Conservation (phyloP, 2,113 vertebrate species). For the Corythaeola cristata region DNA sequence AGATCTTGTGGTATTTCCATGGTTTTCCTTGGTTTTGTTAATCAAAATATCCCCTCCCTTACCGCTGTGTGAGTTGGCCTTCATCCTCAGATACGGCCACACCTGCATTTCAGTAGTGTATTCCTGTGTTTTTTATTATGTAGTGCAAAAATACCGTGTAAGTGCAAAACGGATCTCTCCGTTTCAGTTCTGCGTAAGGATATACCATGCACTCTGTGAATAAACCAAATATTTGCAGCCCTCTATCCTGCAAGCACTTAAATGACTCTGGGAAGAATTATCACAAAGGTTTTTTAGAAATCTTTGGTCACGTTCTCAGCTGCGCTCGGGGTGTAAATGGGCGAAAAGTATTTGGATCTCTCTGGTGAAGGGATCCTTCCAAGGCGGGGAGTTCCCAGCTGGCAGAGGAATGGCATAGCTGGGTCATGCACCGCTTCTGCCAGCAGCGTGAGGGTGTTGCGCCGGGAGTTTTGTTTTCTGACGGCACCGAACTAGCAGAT, state of each 20-base stretch:
- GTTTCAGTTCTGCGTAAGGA: neutral
- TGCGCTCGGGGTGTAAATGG: neutral
- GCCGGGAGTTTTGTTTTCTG: constrained; percentile 2
- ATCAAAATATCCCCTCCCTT: constrained; percentile 23
- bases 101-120: neutral
- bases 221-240: neutral
- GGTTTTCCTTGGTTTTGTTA: constrained; percentile 46
- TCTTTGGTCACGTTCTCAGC: neutral
- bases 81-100: neutral
- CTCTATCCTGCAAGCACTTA: neutral
- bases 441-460: neutral
- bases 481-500: neutral
- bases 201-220: neutral
- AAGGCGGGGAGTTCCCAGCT: constrained; percentile 43
- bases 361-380: neutral
- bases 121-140: neutral
- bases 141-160: neutral
- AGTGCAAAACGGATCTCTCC: neutral
- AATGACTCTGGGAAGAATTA: neutral
- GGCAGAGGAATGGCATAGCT: constrained; percentile 27
- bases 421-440: constrained; percentile 10
- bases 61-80: neutral
- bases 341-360: neutral
- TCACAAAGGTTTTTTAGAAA: neutral
- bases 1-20: constrained; percentile 22